Conservation (phyloP, 2,797 vertebrate species). For the Coregonus suidteri region DNA sequence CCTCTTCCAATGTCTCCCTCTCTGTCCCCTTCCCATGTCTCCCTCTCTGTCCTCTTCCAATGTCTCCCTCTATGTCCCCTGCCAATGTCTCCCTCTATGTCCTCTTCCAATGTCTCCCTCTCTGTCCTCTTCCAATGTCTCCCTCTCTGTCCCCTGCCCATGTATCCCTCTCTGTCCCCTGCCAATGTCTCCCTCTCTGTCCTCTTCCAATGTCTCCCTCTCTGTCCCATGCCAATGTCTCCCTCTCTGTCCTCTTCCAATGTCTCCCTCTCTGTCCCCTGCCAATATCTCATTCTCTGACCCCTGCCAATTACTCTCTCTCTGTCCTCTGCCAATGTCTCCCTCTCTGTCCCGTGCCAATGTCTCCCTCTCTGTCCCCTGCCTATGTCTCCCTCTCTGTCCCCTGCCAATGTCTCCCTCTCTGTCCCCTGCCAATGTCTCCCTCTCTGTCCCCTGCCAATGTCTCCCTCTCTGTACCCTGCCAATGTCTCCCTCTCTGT, state of each 20-base stretch:
- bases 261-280: too few species aligned
- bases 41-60: neutral
- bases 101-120: slow-evolving; percentile 69
- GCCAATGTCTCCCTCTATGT: neutral
- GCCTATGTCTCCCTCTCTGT: neutral
- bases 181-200: too few species aligned
- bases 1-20: neutral
- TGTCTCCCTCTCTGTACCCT: neutral
- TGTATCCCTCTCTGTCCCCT: too few species aligned
- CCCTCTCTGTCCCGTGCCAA: neutral
- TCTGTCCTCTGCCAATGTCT: too few species aligned
- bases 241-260: too few species aligned
- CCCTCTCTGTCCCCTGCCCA: too few species aligned
- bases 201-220: too few species aligned
- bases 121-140: too few species aligned
- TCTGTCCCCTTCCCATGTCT: slow-evolving; percentile 8
- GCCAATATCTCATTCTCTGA: too few species aligned
- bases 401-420: neutral
- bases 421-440: slow-evolving; percentile 70
- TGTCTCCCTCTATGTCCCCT: slow-evolving; percentile 2
- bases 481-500: neutral
- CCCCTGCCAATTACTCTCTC: too few species aligned
- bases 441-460: neutral
- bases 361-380: slow-evolving; percentile 15
- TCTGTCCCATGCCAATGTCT: too few species aligned